Evolutionary conservation across 2,113 vertebrate species (phyloP).

Genomic region (Callipepla californica): DNA sequence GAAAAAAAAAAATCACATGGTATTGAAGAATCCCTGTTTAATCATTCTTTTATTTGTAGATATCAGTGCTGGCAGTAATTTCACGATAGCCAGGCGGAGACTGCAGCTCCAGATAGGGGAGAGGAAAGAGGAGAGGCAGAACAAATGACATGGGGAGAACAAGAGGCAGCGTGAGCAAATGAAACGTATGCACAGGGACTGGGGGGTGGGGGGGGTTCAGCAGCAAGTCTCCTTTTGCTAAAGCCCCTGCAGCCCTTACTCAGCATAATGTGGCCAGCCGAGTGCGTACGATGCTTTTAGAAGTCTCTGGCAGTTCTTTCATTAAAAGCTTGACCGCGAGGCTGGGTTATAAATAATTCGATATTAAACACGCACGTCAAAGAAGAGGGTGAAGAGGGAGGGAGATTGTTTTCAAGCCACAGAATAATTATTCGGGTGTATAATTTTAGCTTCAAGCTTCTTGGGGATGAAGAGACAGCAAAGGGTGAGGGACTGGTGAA

Average conservation of each 20-base stretch:
- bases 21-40: constrained; percentile 61
- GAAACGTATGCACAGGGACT: background rate
- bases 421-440: constrained; percentile 58
- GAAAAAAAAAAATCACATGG: constrained; percentile 41
- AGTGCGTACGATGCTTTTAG: constrained; percentile 49
- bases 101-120: constrained; percentile 30
- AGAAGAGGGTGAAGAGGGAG: constrained; percentile 2
- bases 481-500: constrained; percentile 7
- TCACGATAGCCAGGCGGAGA: background rate
- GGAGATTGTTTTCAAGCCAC: constrained; percentile 63
- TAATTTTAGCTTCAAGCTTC: constrained; percentile 68
- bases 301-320: constrained; percentile 55
- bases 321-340: constrained; percentile 64
- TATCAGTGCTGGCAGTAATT: constrained; percentile 29
- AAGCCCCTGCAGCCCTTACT: constrained; percentile 56
- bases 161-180: background rate
- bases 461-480: constrained; percentile 17
- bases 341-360: constrained; percentile 71
- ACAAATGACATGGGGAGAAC: background rate
- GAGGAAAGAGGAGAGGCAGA: background rate
- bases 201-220: background rate
- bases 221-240: background rate
- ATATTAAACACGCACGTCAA: constrained; percentile 70
- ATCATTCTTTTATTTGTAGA: constrained; percentile 61
- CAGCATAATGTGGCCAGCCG: constrained; percentile 48